phyloP scores from a whole-genome alignment of 2,113 vertebrate genomes.

The Pleuronectes platessa region DNA sequence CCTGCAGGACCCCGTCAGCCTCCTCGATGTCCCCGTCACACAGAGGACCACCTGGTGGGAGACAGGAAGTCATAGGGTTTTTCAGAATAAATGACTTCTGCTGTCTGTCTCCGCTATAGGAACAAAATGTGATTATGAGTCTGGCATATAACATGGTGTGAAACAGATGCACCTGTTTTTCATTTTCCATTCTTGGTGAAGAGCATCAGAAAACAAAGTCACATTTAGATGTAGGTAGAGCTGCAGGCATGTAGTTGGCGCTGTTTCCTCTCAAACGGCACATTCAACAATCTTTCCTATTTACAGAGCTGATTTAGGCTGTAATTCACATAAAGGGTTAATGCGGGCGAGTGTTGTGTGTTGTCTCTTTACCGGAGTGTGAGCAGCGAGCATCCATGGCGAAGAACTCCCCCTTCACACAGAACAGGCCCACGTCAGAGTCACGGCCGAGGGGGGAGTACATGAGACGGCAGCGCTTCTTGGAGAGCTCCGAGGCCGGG shows the following conservation, averaged over 20 bases:
- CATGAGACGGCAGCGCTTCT: conserved; percentile 74
- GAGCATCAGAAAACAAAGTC: background rate
- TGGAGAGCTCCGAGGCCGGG: conserved; percentile 73
- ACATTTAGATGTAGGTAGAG: background rate
- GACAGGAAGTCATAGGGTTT: conserved; percentile 39
- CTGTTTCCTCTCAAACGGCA: background rate
- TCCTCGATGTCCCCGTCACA: conserved; percentile 85
- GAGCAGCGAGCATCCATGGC: conserved; percentile 83
- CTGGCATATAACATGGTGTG: background rate
- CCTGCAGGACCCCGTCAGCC: conserved; percentile 76
- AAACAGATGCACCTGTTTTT: background rate
- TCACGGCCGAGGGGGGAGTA: conserved; percentile 73
- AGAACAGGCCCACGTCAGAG: conserved; percentile 80
- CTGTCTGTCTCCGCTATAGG: background rate
- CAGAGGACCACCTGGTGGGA: conserved; percentile 77
- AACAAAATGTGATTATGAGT: background rate
- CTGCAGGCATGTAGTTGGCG: background rate
- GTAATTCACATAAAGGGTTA: background rate
- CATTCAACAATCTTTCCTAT: background rate
- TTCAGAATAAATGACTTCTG: conserved; percentile 13
- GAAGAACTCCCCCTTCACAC: conserved; percentile 77
- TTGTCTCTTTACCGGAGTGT: conserved; percentile 73
- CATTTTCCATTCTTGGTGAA: background rate
- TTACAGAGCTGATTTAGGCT: too few species aligned
- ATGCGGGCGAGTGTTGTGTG: background rate